Evolutionary conservation across 2,888 invertebrate species (phyloP).

Genomic region (Herminia tarsipennalis): DNA sequence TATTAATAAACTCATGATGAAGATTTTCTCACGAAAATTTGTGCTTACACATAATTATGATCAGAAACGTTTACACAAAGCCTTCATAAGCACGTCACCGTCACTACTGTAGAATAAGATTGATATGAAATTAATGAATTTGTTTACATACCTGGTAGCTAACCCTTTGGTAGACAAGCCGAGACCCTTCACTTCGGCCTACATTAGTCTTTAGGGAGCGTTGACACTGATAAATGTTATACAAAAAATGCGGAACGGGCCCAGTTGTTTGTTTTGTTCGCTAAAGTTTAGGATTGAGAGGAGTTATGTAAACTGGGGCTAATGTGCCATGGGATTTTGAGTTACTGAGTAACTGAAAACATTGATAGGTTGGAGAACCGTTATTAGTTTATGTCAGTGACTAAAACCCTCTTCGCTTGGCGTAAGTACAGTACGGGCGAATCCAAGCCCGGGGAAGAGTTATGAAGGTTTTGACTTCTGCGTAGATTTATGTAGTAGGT

Average conservation of each 20-base stretch:
- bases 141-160: slow-evolving; percentile 27
- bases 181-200: slow-evolving; percentile 17
- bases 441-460: too few relatives aligned
- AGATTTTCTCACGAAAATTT: neutral
- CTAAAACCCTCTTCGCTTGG: too few relatives aligned
- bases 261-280: slow-evolving; percentile 11
- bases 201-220: slow-evolving; percentile 27
- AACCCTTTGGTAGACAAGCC: slow-evolving; percentile 25
- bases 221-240: slow-evolving; percentile 37
- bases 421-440: too few relatives aligned
- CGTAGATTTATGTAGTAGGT: too few relatives aligned
- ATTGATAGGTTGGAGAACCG: too few relatives aligned
- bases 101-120: slow-evolving; percentile 12
- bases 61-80: neutral
- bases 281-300: neutral
- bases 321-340: too few relatives aligned
- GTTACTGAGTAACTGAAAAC: too few relatives aligned
- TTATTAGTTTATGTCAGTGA: too few relatives aligned
- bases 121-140: slow-evolving; percentile 35
- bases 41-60: neutral
- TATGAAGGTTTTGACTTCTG: too few relatives aligned
- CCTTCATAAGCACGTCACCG: neutral
- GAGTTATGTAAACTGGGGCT: slow-evolving; percentile 1
- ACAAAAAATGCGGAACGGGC: slow-evolving; percentile 19
- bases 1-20: too few relatives aligned